Base-by-base conservation (phyloP, 2,797 vertebrate species). In the Siniperca obscura region DNA sequence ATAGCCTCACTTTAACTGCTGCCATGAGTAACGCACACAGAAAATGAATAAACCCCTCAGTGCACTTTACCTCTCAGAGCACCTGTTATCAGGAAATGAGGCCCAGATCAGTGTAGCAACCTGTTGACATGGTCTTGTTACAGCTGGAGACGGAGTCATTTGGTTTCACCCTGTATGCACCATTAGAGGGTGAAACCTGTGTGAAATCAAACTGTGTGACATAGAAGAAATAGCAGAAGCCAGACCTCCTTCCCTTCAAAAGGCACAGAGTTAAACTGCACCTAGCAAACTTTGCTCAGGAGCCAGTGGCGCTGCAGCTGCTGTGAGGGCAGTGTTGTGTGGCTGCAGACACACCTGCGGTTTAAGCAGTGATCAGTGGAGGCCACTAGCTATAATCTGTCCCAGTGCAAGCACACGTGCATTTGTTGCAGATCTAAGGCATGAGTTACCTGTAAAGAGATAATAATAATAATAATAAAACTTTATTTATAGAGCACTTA, bases 1-100 rank as follows among this genome's bases (percentile, higher is more conserved):
- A 70, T 74, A 86, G 83, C 69, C 79, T 81, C 83, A 16, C 76
- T 83, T 86, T 88, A 87, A 90, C 77, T 79, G 87, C 71, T 27
- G 83, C 80, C 64, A 53, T 86, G 83, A 83, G 86, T 69, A 86
- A 90, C 65, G 70, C 81, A 86, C 83, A 78, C 74, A 34, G 81
- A 82, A 90, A 87, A 91, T 87, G 78, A 89, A 80, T 62, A 74
- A 82, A 80, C 62, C 60, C 81, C 62, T 83, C 56, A 76, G 73
- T 84, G 80, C 75, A 61, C 69, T 89, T 86, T 71, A 57, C 67
- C 78, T 82, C 86, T 84, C 87, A 66, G 74, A 78, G 76, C 25
- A 4, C 44, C 61, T 34, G 71, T 89, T 88, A 83, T 84, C 76
- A 57, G 66, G 70, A 80, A 77, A 76, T 4, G 38, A 82, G 65